These are phyloP conservation scores for Astreopora myriophthalma DNA, from an alignment of 64 coral and sea anemone genomes.

Conservation along the genomic window DNA sequence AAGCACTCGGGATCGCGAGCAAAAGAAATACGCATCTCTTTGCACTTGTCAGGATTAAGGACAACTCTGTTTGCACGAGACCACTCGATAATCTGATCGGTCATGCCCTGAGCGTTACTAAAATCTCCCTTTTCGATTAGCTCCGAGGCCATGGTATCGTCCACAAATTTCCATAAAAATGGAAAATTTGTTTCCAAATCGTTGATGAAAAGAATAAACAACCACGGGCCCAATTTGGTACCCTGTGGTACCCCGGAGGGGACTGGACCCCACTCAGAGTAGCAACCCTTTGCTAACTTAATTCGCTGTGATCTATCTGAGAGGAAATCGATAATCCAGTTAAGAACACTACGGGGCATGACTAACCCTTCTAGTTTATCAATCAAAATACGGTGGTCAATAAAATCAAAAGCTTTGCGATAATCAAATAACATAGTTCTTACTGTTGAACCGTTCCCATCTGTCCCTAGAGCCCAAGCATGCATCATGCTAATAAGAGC, in stretches of 20 bases:
- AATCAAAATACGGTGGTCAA: slow-evolving; percentile 39
- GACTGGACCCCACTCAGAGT: slow-evolving; percentile 9
- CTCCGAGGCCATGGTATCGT: slow-evolving; percentile 10
- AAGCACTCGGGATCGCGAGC: neutral
- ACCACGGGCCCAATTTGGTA: slow-evolving; percentile 15
- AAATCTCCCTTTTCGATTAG: neutral
- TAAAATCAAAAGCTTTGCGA: slow-evolving; percentile 26
- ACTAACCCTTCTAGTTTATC: neutral
- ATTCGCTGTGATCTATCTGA: neutral
- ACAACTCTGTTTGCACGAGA: neutral
- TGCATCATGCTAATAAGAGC: neutral
- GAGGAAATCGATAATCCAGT: slow-evolving; percentile 20
- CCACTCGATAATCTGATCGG: neutral
- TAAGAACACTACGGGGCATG: neutral
- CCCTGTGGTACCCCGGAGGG: slow-evolving; percentile 34
- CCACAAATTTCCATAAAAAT: slow-evolving; percentile 9
- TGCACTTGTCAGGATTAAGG: slow-evolving; percentile 21
- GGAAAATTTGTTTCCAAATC: neutral
- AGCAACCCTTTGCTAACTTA: slow-evolving; percentile 3
- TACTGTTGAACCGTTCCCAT: slow-evolving; percentile 10
- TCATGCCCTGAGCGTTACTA: neutral
- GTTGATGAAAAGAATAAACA: slow-evolving; percentile 17
- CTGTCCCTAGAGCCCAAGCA: neutral
- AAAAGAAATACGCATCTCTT: slow-evolving; percentile 10
- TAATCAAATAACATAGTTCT: slow-evolving; percentile 15